Base-by-base conservation (phyloP, 2,113 vertebrate genomes). In the Macquaria australasica region DNA sequence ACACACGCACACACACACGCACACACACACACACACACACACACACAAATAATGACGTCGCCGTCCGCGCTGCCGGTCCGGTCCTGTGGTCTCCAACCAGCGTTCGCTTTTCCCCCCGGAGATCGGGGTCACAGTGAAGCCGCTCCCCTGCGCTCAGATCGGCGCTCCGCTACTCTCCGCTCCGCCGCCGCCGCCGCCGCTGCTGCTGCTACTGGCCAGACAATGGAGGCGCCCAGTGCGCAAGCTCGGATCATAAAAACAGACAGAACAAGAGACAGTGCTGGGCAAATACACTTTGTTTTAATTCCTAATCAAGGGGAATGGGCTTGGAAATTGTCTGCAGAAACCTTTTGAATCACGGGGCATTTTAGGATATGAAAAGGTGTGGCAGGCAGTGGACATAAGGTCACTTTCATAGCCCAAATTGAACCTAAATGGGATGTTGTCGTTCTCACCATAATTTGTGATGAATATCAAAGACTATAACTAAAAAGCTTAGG, bases 141-240 rank as follows among this genome's bases (percentile, higher is more conserved):
- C 92, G 92, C 93, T 95, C 90, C 92, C 71, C 83, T 82, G 85
- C 83, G 83, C 87, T 87, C 90, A 55, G 81, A 82, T 73, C 91
- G 63, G 78, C 87, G 89, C 83, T 89, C 79, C 81, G 55, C 75
- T 85, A 31, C 88, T 68, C 83, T 79, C 48, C 82, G 79, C 77
- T 70, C 79, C 71, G 66, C 85, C 82, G 84, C 89, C 41, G 79
- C 83, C 20, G 62, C 85, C n/a, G 79, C 71, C 21, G 87, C 55
- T 6, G 90, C 90, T 58, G 82, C 87, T 72, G 81, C 89, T 86
- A 53, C 92, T 77, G 85, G 71, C 67, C 86, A 95, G 94, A 95
- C 95, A 95, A 95, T 95, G 86, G 94, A 93, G 83, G 82, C 71
- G 81, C 88, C 75, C 86, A 95, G 91, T 95, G 96, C 94, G 95